A percentile compares a stretch with the other conserved stretches of the same genome.
Conservation (phyloP, 2,888 invertebrate genomes). For the Pachycephus smyrnensis region DNA sequence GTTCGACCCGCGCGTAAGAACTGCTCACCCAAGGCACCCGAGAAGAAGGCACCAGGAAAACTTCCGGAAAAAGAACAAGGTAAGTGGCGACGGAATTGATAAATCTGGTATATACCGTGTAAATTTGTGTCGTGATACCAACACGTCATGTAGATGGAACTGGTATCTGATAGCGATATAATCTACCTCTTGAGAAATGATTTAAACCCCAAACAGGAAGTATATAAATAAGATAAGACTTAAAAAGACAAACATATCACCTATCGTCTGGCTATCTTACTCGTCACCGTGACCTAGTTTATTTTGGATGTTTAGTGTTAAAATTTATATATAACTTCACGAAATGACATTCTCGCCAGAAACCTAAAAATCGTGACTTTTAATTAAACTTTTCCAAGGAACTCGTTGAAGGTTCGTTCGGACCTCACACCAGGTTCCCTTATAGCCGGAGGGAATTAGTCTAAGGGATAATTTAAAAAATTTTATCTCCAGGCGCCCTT, state of each 20-base stretch:
- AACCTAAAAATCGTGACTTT: conserved; percentile 13
- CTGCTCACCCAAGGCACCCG: conserved; percentile 74
- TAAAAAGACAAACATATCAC: conserved; percentile 7
- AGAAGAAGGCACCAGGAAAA: conserved; percentile 63
- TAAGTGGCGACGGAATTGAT: conserved; percentile 36
- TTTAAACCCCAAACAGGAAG: neutral
- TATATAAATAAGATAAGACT: conserved; percentile 15
- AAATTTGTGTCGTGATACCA: neutral
- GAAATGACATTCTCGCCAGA: neutral
- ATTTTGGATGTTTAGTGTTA: neutral
- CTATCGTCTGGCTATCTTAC: conserved; percentile 12
- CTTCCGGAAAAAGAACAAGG: conserved; percentile 62
- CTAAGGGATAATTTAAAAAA: neutral
- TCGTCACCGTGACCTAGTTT: neutral
- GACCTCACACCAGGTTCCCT: conserved; percentile 12
- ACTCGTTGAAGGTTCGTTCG: neutral
- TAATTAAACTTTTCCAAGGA: conserved; percentile 25
- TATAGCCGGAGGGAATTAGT: conserved; percentile 34
- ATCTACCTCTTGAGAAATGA: neutral
- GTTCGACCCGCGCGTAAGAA: conserved; percentile 74
- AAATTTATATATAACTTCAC: neutral
- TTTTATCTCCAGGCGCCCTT: conserved; percentile 28
- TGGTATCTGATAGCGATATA: neutral
- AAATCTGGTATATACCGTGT: neutral
- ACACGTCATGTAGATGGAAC: neutral